Percentiles rank a stretch among this genome's conserved stretches.
Conservation (phyloP, 1,140 invertebrate species). For the Drosophila varians region DNA sequence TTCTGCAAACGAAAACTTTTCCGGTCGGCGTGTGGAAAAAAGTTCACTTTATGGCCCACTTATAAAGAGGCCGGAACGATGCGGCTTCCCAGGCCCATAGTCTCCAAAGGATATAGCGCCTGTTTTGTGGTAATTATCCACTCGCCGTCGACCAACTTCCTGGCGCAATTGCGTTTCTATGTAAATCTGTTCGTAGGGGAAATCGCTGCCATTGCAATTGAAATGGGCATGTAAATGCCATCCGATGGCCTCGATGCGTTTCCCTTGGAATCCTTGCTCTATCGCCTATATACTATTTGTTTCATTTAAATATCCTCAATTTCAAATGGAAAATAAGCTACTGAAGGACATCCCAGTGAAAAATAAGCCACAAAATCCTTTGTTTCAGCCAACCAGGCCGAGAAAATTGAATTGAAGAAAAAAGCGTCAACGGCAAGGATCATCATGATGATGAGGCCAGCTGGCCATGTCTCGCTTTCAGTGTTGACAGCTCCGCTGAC, state of each 20-base stretch:
- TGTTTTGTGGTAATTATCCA: constrained; percentile 69
- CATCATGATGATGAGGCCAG: constrained; percentile 3
- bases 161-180: constrained; percentile 58
- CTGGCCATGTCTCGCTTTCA: constrained; percentile 68
- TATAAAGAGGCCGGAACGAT: constrained; percentile 49
- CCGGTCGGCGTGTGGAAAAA: constrained; percentile 47
- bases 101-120: constrained; percentile 13
- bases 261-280: not conserved
- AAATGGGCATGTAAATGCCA: constrained; percentile 14
- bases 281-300: too few relatives aligned
- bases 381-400: constrained; percentile 28
- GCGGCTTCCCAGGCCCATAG: constrained; percentile 37
- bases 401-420: constrained; percentile 29
- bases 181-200: constrained; percentile 23
- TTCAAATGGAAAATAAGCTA: not conserved
- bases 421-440: not conserved
- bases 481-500: constrained; percentile 65
- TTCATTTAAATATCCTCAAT: not conserved
- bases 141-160: constrained; percentile 49
- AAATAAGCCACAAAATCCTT: constrained; percentile 15
- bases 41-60: constrained; percentile 74
- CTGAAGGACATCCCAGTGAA: not conserved
- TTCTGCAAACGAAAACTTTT: constrained; percentile 62
- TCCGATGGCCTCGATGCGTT: constrained; percentile 4
- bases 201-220: constrained; percentile 19